These are phyloP conservation scores for Xiphophorus birchmanni DNA, from an alignment of 2,797 vertebrate genomes.

Conservation along the genomic window DNA sequence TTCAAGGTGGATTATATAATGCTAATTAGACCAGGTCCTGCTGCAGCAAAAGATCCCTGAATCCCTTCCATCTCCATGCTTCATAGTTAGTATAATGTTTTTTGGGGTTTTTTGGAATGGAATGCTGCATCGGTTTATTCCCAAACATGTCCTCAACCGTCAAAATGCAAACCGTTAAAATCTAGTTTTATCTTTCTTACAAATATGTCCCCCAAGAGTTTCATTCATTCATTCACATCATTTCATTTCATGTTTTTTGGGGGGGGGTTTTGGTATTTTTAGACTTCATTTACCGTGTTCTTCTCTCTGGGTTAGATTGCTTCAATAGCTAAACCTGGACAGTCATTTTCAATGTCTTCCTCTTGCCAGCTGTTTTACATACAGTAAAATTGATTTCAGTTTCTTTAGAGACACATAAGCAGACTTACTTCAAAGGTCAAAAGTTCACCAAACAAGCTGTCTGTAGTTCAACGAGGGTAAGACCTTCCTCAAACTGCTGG, in stretches of 20 bases:
- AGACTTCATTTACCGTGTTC: background rate
- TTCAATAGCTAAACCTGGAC: background rate
- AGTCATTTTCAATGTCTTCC: background rate
- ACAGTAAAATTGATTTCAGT: background rate
- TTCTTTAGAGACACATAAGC: background rate
- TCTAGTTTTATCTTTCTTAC: background rate
- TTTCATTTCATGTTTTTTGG: too few species aligned
- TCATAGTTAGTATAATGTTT: background rate
- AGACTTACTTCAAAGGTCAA: background rate
- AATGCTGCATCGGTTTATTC: background rate
- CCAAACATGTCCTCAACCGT: background rate
- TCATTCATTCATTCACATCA: too few species aligned
- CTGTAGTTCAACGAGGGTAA: background rate
- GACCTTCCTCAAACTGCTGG: background rate
- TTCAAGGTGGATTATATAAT: background rate
- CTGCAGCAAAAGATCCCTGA: background rate
- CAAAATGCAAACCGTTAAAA: background rate
- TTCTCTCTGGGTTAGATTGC: background rate
- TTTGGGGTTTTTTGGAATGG: fast-evolving
- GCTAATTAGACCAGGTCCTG: background rate
- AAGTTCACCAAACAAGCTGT: background rate
- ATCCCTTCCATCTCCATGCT: background rate
- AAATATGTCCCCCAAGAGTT: background rate
- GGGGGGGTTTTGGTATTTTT: too few species aligned
- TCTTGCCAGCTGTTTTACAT: background rate